These are phyloP conservation scores for Lasioglossum figueresi DNA, from an alignment of 2,888 invertebrate genomes.

Conservation along the genomic window DNA sequence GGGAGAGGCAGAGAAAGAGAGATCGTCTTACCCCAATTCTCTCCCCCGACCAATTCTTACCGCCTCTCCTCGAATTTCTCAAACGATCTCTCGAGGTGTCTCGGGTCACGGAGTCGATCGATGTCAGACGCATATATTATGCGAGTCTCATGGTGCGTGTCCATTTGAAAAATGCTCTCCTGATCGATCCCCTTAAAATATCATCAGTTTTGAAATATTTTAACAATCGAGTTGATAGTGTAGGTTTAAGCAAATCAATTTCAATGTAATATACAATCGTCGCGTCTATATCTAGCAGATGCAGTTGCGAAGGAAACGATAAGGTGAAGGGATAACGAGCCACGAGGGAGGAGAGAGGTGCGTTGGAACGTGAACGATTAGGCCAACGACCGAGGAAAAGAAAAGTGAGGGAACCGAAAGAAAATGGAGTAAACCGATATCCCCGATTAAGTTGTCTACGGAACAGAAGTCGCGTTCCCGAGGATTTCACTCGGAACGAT, in stretches of 20 bases:
- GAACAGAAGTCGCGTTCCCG: slow-evolving; percentile 42
- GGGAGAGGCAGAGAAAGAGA: neutral
- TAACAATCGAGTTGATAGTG: no score
- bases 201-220: neutral
- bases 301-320: no score
- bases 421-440: neutral
- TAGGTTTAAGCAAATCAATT: no score
- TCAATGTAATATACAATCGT: no score
- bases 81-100: slow-evolving; percentile 22
- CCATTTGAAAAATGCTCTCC: neutral
- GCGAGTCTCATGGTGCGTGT: neutral
- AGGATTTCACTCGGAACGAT: slow-evolving; percentile 46
- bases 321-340: no score
- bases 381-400: no score
- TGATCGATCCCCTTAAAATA: no score
- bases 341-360: no score
- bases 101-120: slow-evolving; percentile 10
- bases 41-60: slow-evolving; percentile 25
- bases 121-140: slow-evolving; percentile 29
- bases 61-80: slow-evolving; percentile 31
- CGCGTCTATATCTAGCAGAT: no score
- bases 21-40: slow-evolving; percentile 20
- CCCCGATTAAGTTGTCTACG: slow-evolving; percentile 23
- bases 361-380: no score
- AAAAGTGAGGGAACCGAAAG: neutral